A percentile compares a stretch with the other conserved stretches of the same genome.
Evolutionary conservation across 2,888 invertebrate genomes (phyloP).

Genomic region (Cordilura impudica): DNA sequence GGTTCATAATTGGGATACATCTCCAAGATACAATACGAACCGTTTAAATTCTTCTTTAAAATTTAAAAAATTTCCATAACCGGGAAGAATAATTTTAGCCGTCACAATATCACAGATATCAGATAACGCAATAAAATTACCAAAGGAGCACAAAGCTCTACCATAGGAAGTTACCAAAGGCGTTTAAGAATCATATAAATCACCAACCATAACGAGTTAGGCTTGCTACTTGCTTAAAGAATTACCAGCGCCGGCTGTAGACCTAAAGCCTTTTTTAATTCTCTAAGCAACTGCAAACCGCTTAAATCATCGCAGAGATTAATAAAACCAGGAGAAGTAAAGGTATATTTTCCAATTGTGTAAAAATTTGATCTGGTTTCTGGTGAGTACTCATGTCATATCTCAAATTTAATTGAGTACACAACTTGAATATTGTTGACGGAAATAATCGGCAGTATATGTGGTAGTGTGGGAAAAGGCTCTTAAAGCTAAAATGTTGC

Average conservation of each 20-base stretch:
- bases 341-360: conserved; percentile 87
- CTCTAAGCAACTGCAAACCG: conserved; percentile 96
- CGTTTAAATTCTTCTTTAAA: conserved; percentile 96
- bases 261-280: conserved; percentile 87
- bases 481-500: conserved; percentile 89
- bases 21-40: conserved; percentile 93
- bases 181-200: conserved; percentile 85
- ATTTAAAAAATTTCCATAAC: conserved; percentile 92
- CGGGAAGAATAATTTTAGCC: conserved; percentile 95
- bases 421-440: conserved; percentile 90
- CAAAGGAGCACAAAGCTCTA: conserved; percentile 99
- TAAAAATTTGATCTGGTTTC: conserved; percentile 96
- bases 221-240: conserved; percentile 88
- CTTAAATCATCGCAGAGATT: conserved; percentile 98
- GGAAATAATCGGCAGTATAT: conserved; percentile 97
- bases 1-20: conserved; percentile 94
- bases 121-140: conserved; percentile 97
- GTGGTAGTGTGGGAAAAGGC: conserved; percentile 98
- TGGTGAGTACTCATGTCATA: conserved; percentile 99
- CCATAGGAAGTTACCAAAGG: conserved; percentile 96
- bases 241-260: conserved; percentile 94
- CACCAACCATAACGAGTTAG: conserved; percentile 95
- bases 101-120: conserved; percentile 93
- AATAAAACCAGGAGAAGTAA: conserved; percentile 96
- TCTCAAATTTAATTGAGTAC: conserved; percentile 89